phyloP scores from a whole-genome alignment of 2,888 invertebrate genomes.

The Lepidocyrtoides sp. region DNA sequence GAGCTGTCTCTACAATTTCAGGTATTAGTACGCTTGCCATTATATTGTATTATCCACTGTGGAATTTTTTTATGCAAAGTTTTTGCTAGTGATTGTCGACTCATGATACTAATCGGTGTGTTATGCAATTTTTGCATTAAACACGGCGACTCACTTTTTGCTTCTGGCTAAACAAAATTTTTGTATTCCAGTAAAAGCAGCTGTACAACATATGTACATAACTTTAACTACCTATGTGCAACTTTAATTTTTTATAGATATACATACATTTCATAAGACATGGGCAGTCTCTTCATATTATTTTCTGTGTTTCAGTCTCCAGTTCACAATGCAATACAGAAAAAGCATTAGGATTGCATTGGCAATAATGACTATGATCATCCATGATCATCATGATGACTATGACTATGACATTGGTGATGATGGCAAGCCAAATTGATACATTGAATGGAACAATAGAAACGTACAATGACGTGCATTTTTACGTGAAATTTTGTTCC shows the following conservation, averaged over 20 bases:
- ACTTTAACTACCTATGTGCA: neutral
- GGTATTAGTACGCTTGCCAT: neutral
- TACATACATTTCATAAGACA: too few species aligned
- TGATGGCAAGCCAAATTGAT: too few species aligned
- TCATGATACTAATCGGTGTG: constrained; percentile 1
- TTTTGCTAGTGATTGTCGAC: constrained; percentile 19
- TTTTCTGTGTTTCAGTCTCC: too few species aligned
- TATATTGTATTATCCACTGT: too few species aligned
- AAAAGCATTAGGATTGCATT: too few species aligned
- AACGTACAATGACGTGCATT: too few species aligned
- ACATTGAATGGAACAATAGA: too few species aligned
- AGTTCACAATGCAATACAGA: too few species aligned
- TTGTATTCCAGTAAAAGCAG: neutral
- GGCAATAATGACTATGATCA: too few species aligned
- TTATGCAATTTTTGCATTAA: constrained; percentile 32
- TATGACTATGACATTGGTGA: too few species aligned
- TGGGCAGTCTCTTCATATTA: too few species aligned
- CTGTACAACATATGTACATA: neutral
- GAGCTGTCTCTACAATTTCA: neutral
- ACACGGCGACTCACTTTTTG: neutral
- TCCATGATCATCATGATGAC: too few species aligned
- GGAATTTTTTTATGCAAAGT: neutral
- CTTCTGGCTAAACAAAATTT: neutral
- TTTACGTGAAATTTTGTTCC: neutral
- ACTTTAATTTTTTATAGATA: neutral